Evolutionary conservation across 2,113 vertebrate genomes (phyloP).

Genomic region (Gobius niger): DNA sequence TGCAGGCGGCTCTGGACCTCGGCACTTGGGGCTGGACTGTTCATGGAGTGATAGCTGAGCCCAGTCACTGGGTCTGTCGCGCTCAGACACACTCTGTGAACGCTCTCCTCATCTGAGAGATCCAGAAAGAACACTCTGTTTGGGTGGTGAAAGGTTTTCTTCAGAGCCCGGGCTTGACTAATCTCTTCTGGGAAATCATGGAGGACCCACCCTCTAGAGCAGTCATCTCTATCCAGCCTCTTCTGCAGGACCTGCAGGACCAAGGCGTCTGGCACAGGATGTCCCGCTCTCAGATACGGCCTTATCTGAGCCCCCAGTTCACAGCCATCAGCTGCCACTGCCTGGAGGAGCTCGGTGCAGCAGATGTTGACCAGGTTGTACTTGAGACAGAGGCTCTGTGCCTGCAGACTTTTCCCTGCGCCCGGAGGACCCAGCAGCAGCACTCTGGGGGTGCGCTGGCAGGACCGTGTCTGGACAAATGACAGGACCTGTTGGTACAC

Average conservation of each 20-base stretch:
- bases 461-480: constrained; percentile 73
- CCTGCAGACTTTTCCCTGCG: constrained; percentile 89
- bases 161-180: constrained; percentile 44
- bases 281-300: constrained; percentile 75
- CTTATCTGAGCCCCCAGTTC: constrained; percentile 77
- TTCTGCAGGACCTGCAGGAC: constrained; percentile 77
- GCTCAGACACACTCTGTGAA: constrained; percentile 83
- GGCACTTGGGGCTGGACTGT: background rate
- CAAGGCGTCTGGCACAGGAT: constrained; percentile 81
- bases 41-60: constrained; percentile 76
- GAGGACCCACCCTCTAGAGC: constrained; percentile 62
- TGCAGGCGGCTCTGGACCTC: background rate
- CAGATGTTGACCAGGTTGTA: constrained; percentile 85
- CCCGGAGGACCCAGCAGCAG: constrained; percentile 86
- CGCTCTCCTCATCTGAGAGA: constrained; percentile 77
- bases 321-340: constrained; percentile 79
- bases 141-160: constrained; percentile 59
- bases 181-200: constrained; percentile 50
- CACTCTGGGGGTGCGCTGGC: constrained; percentile 82
- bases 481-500: constrained; percentile 85
- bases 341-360: constrained; percentile 84
- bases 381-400: constrained; percentile 83
- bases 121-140: constrained; percentile 93
- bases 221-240: constrained; percentile 70
- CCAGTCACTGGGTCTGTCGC: constrained; percentile 85